A percentile compares a stretch with the other conserved stretches of the same genome.
These are phyloP conservation scores for Chiridota heheva DNA, from an alignment of 35 echinoderm and acorn worm genomes.

Conservation along the genomic window DNA sequence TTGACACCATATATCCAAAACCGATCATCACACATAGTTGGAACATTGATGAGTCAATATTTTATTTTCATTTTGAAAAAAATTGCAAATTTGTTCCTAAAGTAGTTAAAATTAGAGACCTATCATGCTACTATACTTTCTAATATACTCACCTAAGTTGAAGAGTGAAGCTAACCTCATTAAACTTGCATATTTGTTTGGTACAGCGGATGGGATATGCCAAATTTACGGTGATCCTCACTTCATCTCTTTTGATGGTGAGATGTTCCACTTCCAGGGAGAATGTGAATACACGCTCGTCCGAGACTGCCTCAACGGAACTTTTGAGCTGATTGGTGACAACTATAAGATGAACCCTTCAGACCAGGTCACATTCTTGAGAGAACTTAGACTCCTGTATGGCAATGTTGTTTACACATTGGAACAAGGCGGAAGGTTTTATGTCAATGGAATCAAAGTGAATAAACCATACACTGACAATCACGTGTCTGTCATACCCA, in stretches of 20 bases:
- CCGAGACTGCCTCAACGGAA: slow-evolving; percentile 14
- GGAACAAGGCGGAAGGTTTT: slow-evolving; percentile 35
- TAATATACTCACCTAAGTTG: too few species aligned
- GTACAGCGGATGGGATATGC: slow-evolving; percentile 57
- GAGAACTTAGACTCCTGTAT: slow-evolving; percentile 43
- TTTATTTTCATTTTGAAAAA: too few species aligned
- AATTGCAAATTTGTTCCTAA: too few species aligned
- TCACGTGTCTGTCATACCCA: too few species aligned
- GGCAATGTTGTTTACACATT: slow-evolving; percentile 44
- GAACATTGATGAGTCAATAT: too few species aligned
- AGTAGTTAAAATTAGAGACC: too few species aligned
- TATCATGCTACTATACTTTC: too few species aligned
- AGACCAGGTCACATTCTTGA: slow-evolving; percentile 53
- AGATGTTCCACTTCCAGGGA: slow-evolving; percentile 69
- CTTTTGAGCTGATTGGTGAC: slow-evolving; percentile 56
- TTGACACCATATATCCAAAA: too few species aligned
- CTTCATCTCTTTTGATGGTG: slow-evolving; percentile 72
- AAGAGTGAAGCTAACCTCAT: too few species aligned
- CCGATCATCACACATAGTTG: too few species aligned
- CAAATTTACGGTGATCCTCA: slow-evolving; percentile 80
- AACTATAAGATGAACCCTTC: slow-evolving; percentile 62
- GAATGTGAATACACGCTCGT: slow-evolving; percentile 74
- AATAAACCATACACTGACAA: slow-evolving; percentile 30
- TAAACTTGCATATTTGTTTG: too few species aligned
- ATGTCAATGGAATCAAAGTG: slow-evolving; percentile 52